phyloP scores from a whole-genome alignment of 1,140 invertebrate species.

The Mycetomoellerius zeteki region DNA sequence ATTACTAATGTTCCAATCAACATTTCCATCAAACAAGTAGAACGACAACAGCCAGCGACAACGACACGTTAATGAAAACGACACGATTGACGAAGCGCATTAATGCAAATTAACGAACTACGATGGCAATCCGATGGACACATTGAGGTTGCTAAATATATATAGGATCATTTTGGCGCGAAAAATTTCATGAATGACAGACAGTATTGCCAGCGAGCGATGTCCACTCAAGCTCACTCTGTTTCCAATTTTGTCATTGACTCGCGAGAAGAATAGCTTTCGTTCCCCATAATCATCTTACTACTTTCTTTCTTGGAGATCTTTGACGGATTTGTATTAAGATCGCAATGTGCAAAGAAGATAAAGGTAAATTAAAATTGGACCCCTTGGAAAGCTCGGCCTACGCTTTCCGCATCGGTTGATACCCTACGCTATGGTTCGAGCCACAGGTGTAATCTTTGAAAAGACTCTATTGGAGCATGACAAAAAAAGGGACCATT shows the following conservation, averaged over 20 bases:
- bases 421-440: neutral
- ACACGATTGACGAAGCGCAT: slow-evolving; percentile 51
- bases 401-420: slow-evolving; percentile 35
- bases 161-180: neutral
- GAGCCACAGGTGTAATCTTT: slow-evolving; percentile 64
- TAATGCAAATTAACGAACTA: slow-evolving; percentile 59
- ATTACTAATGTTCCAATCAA: slow-evolving; percentile 58
- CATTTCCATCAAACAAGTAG: slow-evolving; percentile 33
- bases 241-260: slow-evolving; percentile 3
- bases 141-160: slow-evolving; percentile 23
- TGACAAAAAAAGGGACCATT: slow-evolving; percentile 56
- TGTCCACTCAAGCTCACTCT: neutral
- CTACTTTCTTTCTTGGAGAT: neutral
- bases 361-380: slow-evolving; percentile 45
- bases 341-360: slow-evolving; percentile 16
- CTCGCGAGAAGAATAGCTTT: slow-evolving; percentile 1
- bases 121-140: slow-evolving; percentile 44
- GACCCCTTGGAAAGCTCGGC: neutral
- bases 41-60: neutral
- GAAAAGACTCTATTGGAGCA: slow-evolving; percentile 41
- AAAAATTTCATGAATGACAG: slow-evolving; percentile 10
- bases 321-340: slow-evolving; percentile 33
- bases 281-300: neutral
- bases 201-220: neutral
- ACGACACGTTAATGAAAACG: slow-evolving; percentile 27